These are phyloP conservation scores for Centruroides sculpturatus DNA, from an alignment of 1,140 invertebrate genomes.

Conservation along the genomic window DNA sequence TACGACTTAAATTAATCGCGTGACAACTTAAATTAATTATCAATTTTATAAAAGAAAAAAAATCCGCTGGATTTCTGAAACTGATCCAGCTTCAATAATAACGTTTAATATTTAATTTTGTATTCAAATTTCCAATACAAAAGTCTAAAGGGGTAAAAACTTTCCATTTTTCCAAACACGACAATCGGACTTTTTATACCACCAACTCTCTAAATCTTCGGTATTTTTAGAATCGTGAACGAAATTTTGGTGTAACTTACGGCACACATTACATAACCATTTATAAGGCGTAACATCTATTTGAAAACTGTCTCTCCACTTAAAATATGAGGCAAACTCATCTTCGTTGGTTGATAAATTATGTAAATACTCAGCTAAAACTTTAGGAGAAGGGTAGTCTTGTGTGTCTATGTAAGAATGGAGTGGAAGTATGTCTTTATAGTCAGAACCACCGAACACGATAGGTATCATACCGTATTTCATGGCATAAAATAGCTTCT, in stretches of 20 bases:
- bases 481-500: slow-evolving; percentile 19
- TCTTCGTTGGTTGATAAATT: not conserved
- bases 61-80: too few relatives aligned
- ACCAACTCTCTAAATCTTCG: too few relatives aligned
- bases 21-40: too few relatives aligned
- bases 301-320: slow-evolving; percentile 20
- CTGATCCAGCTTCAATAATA: too few relatives aligned
- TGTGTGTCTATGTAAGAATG: slow-evolving; percentile 28
- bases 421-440: slow-evolving; percentile 21
- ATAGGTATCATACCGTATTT: slow-evolving; percentile 13
- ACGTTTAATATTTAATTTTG: too few relatives aligned
- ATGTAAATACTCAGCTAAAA: slow-evolving; percentile 11
- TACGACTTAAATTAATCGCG: too few relatives aligned
- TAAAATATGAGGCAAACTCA: slow-evolving; percentile 19
- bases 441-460: slow-evolving; percentile 19
- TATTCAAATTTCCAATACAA: too few relatives aligned
- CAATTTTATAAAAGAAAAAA: too few relatives aligned
- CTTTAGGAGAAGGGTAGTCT: slow-evolving; percentile 23
- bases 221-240: too few relatives aligned
- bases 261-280: slow-evolving; percentile 21
- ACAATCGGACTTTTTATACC: too few relatives aligned
- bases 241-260: not conserved
- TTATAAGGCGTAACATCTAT: slow-evolving; percentile 11
- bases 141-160: too few relatives aligned
- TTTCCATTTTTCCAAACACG: too few relatives aligned